phyloP scores from a whole-genome alignment of 2,888 invertebrate species.

The Caenorhabditis sinica region DNA sequence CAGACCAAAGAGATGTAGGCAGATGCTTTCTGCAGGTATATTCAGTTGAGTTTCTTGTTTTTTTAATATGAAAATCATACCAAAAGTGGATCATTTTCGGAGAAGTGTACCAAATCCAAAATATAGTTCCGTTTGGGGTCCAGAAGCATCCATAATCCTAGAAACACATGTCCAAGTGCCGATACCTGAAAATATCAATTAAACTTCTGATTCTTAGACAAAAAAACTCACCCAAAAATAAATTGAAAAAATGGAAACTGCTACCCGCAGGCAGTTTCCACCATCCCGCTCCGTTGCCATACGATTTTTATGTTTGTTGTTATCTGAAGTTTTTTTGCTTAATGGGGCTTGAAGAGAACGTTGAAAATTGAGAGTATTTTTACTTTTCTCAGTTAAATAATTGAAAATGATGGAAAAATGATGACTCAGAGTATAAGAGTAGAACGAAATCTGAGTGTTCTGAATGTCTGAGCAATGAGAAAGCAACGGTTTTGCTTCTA shows the following conservation, averaged over 20 bases:
- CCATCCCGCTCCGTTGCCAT: slow-evolving; percentile 65
- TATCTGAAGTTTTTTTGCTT: no score
- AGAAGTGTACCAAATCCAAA: slow-evolving; percentile 82
- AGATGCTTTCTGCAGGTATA: slow-evolving; percentile 70
- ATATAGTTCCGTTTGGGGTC: slow-evolving; percentile 82
- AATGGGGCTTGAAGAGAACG: no score
- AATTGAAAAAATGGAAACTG: slow-evolving; percentile 60
- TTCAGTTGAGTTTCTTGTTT: not conserved
- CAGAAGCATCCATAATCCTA: slow-evolving; percentile 82
- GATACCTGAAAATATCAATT: slow-evolving; percentile 55
- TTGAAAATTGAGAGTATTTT: no score
- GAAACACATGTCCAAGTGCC: slow-evolving; percentile 79
- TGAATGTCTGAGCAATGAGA: not conserved
- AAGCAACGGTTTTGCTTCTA: not conserved
- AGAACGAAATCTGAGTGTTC: not conserved
- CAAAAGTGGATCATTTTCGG: slow-evolving; percentile 81
- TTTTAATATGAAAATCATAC: slow-evolving; percentile 54
- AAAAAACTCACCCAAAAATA: slow-evolving; percentile 44
- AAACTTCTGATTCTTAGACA: not conserved
- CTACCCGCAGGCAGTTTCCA: slow-evolving; percentile 58
- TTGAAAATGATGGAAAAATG: not conserved
- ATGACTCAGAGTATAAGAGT: not conserved
- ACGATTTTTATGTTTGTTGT: not conserved
- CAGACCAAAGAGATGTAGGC: slow-evolving; percentile 75
- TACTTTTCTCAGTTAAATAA: no score